Base-by-base conservation (phyloP, 1,140 invertebrate genomes). In the Sesamia nonagrioides region DNA sequence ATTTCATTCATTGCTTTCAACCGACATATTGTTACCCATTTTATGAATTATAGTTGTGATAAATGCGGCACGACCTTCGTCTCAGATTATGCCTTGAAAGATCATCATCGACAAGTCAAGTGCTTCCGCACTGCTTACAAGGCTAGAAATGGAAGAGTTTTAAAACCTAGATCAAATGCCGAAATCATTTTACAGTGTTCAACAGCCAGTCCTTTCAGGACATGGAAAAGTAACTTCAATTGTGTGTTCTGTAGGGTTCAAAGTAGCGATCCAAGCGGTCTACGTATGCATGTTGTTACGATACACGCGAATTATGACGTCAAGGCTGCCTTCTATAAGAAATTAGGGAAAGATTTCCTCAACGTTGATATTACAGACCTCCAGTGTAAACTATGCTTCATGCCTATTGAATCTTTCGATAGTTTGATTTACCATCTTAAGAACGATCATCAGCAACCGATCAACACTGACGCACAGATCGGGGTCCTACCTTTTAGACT, bases 311-410 rank as follows among this genome's bases (percentile, higher is more conserved):
- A 91, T 52, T 94, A 90, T 54, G 88, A 94, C 56, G 89, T 93
- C 0, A 86, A 91, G 66, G 77, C 86, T 6, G 92, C 92, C 0
- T 95, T 95, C 78, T 95, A 94, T 76, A 93, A 92, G 52, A 92
- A 92, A 80, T 77, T 95, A 40, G 91, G 92, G 0, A 93, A 93
- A 75, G 90, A 93, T 37, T 94, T 92, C 71, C 82, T 95, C 0
- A 94, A 92, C 82, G 88, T 95, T 15, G 93, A 94, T 42, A 89
- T 94, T 37, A 94, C 92, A 15, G 88, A 95, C 77, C 79, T 95
- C 11, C 91, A 93, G 42, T 95, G 93, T 61, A 95, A 95, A 82
- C 79, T 95, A 6, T 95, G 93, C 73, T 91, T 89, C 54, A 88
- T 90, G 85, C 81, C 84, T 6, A 87, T 93, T 15, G 86, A 89